Conservation (phyloP, 2,888 invertebrate genomes). For the Xestobium rufovillosum region DNA sequence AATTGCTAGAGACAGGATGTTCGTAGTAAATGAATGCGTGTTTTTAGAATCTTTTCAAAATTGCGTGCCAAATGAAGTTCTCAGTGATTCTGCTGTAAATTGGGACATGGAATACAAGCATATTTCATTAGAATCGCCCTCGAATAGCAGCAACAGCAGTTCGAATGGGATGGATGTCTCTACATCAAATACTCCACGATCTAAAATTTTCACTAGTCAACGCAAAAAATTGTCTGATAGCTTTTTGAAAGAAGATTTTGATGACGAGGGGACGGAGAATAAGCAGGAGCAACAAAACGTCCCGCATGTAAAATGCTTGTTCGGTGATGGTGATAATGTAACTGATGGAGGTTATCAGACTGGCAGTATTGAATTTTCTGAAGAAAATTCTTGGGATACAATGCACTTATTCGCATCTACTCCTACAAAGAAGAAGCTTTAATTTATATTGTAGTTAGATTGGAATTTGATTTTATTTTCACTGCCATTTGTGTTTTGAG, state of each 20-base stretch:
- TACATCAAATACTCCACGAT: conserved; percentile 36
- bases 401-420: conserved; percentile 37
- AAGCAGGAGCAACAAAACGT: no score
- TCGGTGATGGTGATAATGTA: no score
- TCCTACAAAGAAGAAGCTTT: conserved; percentile 34
- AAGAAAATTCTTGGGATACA: conserved; percentile 26
- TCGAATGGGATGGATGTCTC: conserved; percentile 38
- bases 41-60: no score
- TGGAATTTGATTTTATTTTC: no score
- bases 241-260: conserved; percentile 32
- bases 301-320: no score
- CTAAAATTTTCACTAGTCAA: conserved; percentile 36
- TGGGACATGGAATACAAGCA: conserved; percentile 41
- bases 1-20: no score
- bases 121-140: conserved; percentile 29
- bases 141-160: conserved; percentile 22
- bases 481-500: no score
- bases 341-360: conserved; percentile 38
- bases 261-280: conserved; percentile 14
- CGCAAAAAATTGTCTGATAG: conserved; percentile 41
- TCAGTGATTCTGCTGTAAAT: conserved; percentile 32
- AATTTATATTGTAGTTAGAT: no score
- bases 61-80: conserved; percentile 16
- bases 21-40: no score
- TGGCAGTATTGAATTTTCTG: conserved; percentile 24